These are phyloP conservation scores for Anoplopoma fimbria DNA, from an alignment of 2,113 vertebrate species.

Conservation along the genomic window DNA sequence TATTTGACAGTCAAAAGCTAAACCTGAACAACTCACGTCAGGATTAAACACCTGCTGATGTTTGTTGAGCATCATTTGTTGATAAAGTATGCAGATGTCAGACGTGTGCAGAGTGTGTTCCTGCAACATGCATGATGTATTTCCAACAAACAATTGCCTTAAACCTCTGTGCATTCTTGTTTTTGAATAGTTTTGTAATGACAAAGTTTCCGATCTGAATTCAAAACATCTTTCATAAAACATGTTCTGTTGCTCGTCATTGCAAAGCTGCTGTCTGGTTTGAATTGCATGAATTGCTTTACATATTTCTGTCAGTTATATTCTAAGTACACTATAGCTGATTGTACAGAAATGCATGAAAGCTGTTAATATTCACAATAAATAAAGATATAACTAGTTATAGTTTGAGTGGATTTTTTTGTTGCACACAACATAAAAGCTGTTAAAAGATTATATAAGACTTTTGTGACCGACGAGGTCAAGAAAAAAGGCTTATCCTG, in stretches of 20 bases:
- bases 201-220: slow-evolving; percentile 24
- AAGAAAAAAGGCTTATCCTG: background rate
- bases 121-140: slow-evolving; percentile 9
- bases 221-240: slow-evolving; percentile 29
- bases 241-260: slow-evolving; percentile 29
- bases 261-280: slow-evolving; percentile 1
- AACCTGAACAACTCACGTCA: slow-evolving; percentile 35
- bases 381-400: slow-evolving; percentile 20
- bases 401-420: background rate
- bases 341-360: slow-evolving; percentile 17
- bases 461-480: background rate
- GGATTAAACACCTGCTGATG: slow-evolving; percentile 35
- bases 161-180: slow-evolving; percentile 61
- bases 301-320: slow-evolving; percentile 20
- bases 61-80: slow-evolving; percentile 22
- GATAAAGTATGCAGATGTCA: background rate
- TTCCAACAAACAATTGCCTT: slow-evolving; percentile 67
- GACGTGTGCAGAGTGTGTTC: background rate
- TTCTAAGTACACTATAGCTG: slow-evolving; percentile 9
- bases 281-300: slow-evolving; percentile 32
- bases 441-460: background rate
- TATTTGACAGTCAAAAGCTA: slow-evolving; percentile 1
- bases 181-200: slow-evolving; percentile 63
- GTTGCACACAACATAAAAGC: background rate
- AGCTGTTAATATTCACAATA: slow-evolving; percentile 50